Conservation (phyloP, 2,113 vertebrate genomes). For the Python bivittatus region DNA sequence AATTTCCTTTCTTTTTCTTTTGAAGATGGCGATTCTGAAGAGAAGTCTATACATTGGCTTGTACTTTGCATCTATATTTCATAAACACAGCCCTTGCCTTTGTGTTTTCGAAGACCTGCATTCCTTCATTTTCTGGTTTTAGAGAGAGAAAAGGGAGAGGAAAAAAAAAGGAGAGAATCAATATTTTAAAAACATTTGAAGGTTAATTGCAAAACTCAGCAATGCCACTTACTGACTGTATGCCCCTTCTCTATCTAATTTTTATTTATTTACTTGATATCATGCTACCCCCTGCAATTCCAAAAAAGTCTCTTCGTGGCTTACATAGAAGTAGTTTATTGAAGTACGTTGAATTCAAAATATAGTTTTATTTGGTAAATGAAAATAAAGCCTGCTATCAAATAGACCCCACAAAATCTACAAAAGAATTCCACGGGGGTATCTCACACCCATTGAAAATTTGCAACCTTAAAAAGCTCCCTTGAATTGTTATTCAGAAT, state of each 20-base stretch:
- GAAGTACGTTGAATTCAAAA: not conserved
- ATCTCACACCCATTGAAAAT: not conserved
- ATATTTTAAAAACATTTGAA: not conserved
- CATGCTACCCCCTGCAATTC: not conserved
- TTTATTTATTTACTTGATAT: not conserved
- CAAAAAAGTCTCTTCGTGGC: not conserved
- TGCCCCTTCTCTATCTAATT: not conserved
- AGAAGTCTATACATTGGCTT: not conserved
- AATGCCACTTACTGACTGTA: too few species aligned
- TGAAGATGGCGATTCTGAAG: not conserved
- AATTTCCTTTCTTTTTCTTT: not conserved
- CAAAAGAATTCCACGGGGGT: not conserved
- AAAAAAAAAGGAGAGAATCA: not conserved
- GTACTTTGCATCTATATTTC: not conserved
- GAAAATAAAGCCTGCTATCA: not conserved
- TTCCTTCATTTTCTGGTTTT: not conserved
- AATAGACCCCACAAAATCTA: not conserved
- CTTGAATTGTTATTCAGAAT: not conserved
- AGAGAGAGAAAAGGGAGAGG: not conserved
- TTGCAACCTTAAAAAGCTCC: not conserved
- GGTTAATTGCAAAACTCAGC: too few species aligned
- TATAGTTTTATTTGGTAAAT: not conserved
- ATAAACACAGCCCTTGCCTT: not conserved
- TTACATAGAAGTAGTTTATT: not conserved
- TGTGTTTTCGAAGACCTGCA: constrained; percentile 21